phyloP scores from a whole-genome alignment of 2,113 vertebrate species.

The Periophthalmus modestus region DNA sequence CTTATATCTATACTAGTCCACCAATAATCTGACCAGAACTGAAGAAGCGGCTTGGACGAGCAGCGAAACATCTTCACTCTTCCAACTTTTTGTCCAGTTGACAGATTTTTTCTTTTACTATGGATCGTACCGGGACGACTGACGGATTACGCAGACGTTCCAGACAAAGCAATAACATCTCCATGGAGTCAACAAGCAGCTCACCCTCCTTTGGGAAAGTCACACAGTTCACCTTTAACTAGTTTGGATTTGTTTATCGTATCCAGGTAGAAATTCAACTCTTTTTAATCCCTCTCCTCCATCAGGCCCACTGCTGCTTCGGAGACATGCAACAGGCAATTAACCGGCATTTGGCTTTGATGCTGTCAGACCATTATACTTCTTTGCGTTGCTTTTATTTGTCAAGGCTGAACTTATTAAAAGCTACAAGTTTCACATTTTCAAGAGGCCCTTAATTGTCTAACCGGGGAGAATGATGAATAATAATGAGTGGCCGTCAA shows the following conservation, averaged over 20 bases:
- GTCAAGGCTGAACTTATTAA: conserved; percentile 8
- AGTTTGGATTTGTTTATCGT: neutral
- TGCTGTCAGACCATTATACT: neutral
- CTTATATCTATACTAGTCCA: too few species aligned
- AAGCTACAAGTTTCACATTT: neutral
- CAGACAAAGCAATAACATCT: too few species aligned
- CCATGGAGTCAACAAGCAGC: too few species aligned
- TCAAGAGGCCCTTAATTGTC: neutral
- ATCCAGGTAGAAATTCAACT: neutral
- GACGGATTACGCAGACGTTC: too few species aligned
- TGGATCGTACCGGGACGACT: too few species aligned
- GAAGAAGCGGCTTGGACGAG: too few species aligned
- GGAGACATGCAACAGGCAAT: neutral
- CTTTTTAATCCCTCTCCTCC: neutral
- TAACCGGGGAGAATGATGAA: neutral
- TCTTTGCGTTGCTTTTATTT: neutral
- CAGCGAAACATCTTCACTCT: too few species aligned
- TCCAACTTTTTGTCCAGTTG: too few species aligned
- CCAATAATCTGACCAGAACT: too few species aligned
- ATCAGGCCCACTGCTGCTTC: neutral
- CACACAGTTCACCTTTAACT: neutral
- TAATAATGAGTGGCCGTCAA: neutral
- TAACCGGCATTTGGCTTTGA: neutral
- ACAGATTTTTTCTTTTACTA: too few species aligned
- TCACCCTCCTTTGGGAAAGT: too few species aligned